Evolutionary conservation across 1,140 invertebrate genomes (phyloP).

Genomic region (Sminthurinus signatus): DNA sequence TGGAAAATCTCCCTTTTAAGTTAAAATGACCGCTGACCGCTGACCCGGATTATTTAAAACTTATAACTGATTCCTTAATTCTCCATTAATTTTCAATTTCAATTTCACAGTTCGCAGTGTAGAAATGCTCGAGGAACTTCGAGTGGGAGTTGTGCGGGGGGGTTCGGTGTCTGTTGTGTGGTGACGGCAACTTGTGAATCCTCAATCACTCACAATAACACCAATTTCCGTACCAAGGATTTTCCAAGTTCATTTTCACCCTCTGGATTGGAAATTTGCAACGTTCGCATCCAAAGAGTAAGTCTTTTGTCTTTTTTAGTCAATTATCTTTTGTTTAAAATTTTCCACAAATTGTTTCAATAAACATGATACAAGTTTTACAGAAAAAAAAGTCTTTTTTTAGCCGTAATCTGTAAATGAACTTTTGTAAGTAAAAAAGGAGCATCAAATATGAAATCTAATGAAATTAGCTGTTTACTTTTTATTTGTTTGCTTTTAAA

Average conservation of each 20-base stretch:
- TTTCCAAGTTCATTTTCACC: conserved; percentile 27
- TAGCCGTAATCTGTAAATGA: too few species aligned
- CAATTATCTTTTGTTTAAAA: not conserved
- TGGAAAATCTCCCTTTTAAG: too few species aligned
- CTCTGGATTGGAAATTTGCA: conserved; percentile 35
- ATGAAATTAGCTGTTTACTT: not conserved
- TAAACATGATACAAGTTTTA: too few species aligned
- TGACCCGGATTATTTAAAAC: too few species aligned
- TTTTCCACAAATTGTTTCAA: too few species aligned
- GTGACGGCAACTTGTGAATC: conserved; percentile 35
- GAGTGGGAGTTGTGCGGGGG: conserved; percentile 34
- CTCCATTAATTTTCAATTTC: not conserved
- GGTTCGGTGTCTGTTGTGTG: conserved; percentile 40
- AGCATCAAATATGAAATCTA: too few species aligned
- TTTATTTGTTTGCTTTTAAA: too few species aligned
- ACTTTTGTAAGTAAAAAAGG: too few species aligned
- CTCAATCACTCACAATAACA: conserved; percentile 30
- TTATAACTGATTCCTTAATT: too few species aligned
- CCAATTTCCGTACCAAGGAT: conserved; percentile 31
- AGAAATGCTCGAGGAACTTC: conserved; percentile 20
- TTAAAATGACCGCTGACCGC: too few species aligned
- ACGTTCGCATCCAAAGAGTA: conserved; percentile 36
- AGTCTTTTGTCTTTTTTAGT: not conserved
- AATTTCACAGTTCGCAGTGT: conserved; percentile 32
- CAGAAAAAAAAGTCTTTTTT: too few species aligned